These are phyloP conservation scores for Acanthosepion lycidas DNA, from an alignment of 2,888 invertebrate genomes.

Conservation along the genomic window DNA sequence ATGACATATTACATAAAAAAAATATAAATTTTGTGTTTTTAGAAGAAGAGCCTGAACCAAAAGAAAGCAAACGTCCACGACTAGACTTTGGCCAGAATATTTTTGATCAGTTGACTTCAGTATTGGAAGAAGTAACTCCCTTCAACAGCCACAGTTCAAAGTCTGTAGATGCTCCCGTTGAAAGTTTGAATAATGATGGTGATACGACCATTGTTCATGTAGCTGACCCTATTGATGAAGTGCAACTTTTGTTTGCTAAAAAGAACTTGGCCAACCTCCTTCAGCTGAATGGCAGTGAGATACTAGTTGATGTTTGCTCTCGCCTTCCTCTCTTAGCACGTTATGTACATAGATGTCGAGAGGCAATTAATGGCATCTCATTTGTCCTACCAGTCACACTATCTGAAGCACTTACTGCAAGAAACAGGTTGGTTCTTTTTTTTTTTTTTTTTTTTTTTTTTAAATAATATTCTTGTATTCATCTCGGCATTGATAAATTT, in stretches of 20 bases:
- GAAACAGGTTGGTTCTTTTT: slow-evolving; percentile 77
- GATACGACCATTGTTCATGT: slow-evolving; percentile 68
- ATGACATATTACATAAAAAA: background rate
- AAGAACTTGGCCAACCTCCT: slow-evolving; percentile 87
- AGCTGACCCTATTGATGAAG: slow-evolving; percentile 65
- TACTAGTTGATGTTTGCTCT: slow-evolving; percentile 86
- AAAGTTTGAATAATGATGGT: slow-evolving; percentile 64
- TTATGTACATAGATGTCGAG: slow-evolving; percentile 80
- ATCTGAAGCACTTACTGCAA: slow-evolving; percentile 84
- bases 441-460: background rate
- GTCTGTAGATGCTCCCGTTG: slow-evolving; percentile 52
- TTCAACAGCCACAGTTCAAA: slow-evolving; percentile 47
- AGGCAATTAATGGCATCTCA: slow-evolving; percentile 80
- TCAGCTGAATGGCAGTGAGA: slow-evolving; percentile 86
- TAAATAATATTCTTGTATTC: no score
- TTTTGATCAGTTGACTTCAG: slow-evolving; percentile 81
- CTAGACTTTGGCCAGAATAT: slow-evolving; percentile 83
- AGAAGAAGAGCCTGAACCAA: slow-evolving; percentile 56
- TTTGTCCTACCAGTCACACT: slow-evolving; percentile 81
- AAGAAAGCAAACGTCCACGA: slow-evolving; percentile 78
- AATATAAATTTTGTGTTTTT: background rate
- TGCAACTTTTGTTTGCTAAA: slow-evolving; percentile 81
- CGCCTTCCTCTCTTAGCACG: slow-evolving; percentile 82
- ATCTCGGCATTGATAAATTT: no score
- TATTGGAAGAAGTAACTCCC: slow-evolving; percentile 66